Base-by-base conservation (phyloP, 2,113 vertebrate genomes). In the Elephantulus edwardii region DNA sequence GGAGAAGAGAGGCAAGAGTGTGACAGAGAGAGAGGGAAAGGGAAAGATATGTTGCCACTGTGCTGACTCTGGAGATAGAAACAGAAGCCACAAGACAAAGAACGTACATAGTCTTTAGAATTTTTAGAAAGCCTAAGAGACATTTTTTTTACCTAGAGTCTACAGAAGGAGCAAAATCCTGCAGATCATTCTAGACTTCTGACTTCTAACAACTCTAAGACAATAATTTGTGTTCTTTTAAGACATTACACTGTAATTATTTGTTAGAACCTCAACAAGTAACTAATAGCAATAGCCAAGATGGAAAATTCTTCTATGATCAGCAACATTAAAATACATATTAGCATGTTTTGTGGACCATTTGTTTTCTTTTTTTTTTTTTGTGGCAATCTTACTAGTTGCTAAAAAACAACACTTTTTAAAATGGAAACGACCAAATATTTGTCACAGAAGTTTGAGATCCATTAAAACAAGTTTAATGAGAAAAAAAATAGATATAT, bases 261-360 rank as follows among this genome's bases (percentile, higher is more conserved):
- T 89, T 75, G 40, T 38, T 83, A 79, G 3, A 38, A 35, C 0
- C 83, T 66, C 66, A 75, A 40, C 44, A 17, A 60, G 38, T 89
- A 88, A 78, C 3, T 28, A 72, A 77, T 14, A 28, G 30, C 89
- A 60, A 56, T n/a, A n/a, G 24, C 35, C 75, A 92, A 70, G 35
- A 80, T 42, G 46, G 20, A 64, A 81, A 91, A 71, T 2, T 33
- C 35, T 50, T 44, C 4, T 71, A 33, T 13, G 24, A 62, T 4
- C 38, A 62, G 79, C 10, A 91, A 80, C 90, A 74, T 66, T 80
- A 81, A 91, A 78, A 87, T 48, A 62, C 5, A 35, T 30, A 78
- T 76, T 38, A 62, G 58, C n/a, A 64, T n/a, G n/a, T n/a, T n/a
- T n/a, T n/a, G n/a, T n/a, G n/a, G n/a, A n/a, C n/a, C n/a, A n/a